These are phyloP conservation scores for Agonopterix arenella DNA, from an alignment of 2,888 invertebrate genomes.

Conservation along the genomic window DNA sequence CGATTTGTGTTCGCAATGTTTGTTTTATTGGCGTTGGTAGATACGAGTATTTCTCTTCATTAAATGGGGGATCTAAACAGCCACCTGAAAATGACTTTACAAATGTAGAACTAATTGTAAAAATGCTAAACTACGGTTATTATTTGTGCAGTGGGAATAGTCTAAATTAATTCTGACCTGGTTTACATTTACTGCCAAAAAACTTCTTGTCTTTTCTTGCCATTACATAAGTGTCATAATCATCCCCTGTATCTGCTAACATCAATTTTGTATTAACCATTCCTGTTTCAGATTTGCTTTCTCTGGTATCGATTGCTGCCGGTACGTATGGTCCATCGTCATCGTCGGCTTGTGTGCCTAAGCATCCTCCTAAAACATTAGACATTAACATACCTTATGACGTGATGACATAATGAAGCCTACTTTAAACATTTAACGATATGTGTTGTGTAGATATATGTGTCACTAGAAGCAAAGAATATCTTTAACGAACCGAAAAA, in stretches of 20 bases:
- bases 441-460: too few species aligned
- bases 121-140: too few species aligned
- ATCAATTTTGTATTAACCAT: conserved; percentile 20
- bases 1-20: too few species aligned
- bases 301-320: conserved; percentile 14
- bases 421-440: conserved; percentile 5
- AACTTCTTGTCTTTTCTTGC: conserved; percentile 27
- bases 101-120: not conserved
- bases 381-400: not conserved
- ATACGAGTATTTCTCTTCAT: conserved; percentile 54
- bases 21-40: conserved; percentile 17
- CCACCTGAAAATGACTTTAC: conserved; percentile 40
- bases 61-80: conserved; percentile 60
- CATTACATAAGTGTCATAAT: conserved; percentile 7
- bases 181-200: conserved; percentile 55
- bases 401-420: conserved; percentile 1
- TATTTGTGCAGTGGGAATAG: not conserved
- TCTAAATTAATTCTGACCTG: conserved; percentile 33
- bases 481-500: conserved; percentile 23
- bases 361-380: conserved; percentile 37
- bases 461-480: too few species aligned
- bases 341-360: conserved; percentile 36
- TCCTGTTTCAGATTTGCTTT: conserved; percentile 21
- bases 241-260: conserved; percentile 24
- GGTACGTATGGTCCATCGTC: conserved; percentile 36